Base-by-base conservation (phyloP, 2,888 invertebrate species). In the Dioctria linearis region DNA sequence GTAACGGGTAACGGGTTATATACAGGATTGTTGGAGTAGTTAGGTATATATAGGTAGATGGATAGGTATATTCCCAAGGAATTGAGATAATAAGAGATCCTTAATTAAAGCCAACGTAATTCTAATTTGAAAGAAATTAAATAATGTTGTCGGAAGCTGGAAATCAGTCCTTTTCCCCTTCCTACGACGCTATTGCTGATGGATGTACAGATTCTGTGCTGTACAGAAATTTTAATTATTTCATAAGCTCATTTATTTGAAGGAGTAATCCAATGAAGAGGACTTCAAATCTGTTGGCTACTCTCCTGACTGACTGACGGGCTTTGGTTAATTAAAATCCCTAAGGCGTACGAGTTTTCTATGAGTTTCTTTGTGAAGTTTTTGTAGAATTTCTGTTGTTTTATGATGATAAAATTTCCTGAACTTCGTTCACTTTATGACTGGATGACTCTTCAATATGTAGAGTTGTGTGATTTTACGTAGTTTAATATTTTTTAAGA, bases 191-290 rank as follows among this genome's bases (percentile, higher is more conserved):
- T 11, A 25, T 25, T 25, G 54, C 54, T 11, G n/a, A n/a, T n/a
- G 54, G 54, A 46, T 46, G 46, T 25, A 25, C 25, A 25, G 25
- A 25, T 25, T 25, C 5, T 46, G 46, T 46, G 46, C 11, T 54
- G 11, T 11, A 39, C n/a, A n/a, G 69, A 51, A 51, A 51, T 69
- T 69, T 69, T 69, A 69, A 69, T 69, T 69, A 69, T 69, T 69
- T 51, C 51, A 51, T 69, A 51, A 69, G 69, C 69, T 51, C 69
- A 54, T 69, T 69, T 51, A 8, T 37, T 37, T 3, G 39, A 46
- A 51, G 39, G n/a, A 69, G 51, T 11, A 69, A 39, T 69, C 67
- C 49, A 69, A 39, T 69, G 49, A 69, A 51, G 39, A 37, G 8
- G 39, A 13, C 69, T 49, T 54, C 51, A 69, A 40, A 46, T 46